These are phyloP conservation scores for Panagrolaimus sp. DNA, from an alignment of 1,140 invertebrate species.

Conservation along the genomic window DNA sequence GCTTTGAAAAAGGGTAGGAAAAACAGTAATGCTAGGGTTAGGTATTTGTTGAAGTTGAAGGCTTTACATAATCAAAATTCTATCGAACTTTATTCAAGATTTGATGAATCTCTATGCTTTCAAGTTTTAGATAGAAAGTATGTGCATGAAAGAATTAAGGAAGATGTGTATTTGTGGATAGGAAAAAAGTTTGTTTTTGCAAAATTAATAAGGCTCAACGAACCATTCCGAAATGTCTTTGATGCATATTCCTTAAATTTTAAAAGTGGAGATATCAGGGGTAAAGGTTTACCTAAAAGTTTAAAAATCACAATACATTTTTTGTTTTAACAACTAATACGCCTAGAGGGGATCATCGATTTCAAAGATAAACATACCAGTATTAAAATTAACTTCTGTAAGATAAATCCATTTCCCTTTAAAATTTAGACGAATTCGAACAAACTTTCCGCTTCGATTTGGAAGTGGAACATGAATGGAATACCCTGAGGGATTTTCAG, in stretches of 20 bases:
- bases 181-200: no score
- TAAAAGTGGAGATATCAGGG: neutral
- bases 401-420: conserved; percentile 22
- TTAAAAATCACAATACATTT: neutral
- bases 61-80: no score
- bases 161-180: no score
- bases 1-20: no score
- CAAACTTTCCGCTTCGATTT: neutral
- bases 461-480: conserved; percentile 17
- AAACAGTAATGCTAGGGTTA: no score
- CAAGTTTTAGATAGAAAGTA: no score
- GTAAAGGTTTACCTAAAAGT: conserved; percentile 10
- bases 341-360: neutral
- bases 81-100: no score
- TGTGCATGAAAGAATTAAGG: no score
- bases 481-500: neutral
- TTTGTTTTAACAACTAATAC: no score
- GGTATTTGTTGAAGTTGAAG: no score
- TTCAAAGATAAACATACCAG: conserved; percentile 16
- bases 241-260: neutral
- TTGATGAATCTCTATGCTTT: no score
- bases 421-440: conserved; percentile 24
- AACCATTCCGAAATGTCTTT: conserved; percentile 6
- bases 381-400: conserved; percentile 28
- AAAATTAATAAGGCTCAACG: neutral